Evolutionary conservation across 1,140 invertebrate genomes (phyloP).

Genomic region (Patella vulgata): DNA sequence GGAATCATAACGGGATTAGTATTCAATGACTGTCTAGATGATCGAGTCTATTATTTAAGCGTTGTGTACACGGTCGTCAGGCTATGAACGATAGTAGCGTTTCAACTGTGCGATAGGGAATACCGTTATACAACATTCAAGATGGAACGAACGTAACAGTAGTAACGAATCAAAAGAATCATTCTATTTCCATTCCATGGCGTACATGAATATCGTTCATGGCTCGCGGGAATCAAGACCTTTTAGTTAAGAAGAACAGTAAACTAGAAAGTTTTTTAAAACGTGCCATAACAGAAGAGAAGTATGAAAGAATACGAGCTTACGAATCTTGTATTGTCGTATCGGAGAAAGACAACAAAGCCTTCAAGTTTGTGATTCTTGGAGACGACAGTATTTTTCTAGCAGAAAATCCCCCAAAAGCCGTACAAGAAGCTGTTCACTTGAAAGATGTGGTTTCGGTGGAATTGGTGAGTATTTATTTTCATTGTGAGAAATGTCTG

Average conservation of each 20-base stretch:
- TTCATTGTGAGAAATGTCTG: no score
- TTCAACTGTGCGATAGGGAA: background rate
- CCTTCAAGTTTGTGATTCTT: constrained; percentile 61
- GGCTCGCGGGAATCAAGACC: constrained; percentile 30
- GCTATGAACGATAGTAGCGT: background rate
- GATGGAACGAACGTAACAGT: background rate
- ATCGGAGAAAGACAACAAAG: constrained; percentile 62
- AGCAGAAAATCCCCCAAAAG: constrained; percentile 63
- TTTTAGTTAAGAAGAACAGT: constrained; percentile 50
- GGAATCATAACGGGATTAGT: no score
- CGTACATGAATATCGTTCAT: constrained; percentile 10
- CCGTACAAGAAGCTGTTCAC: constrained; percentile 46
- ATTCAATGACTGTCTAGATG: no score
- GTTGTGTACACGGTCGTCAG: constrained; percentile 8
- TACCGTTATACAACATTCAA: background rate
- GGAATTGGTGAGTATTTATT: constrained; percentile 53
- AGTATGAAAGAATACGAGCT: constrained; percentile 61
- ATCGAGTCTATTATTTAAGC: background rate
- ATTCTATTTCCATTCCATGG: background rate
- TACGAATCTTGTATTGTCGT: constrained; percentile 65
- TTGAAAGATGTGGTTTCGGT: constrained; percentile 61
- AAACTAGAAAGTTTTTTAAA: constrained; percentile 64
- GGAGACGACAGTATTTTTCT: constrained; percentile 63
- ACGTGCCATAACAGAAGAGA: constrained; percentile 51
- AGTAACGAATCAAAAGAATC: background rate